Percentiles rank a stretch among this genome's conserved stretches.
These are phyloP conservation scores for Pseudochromis fuscus DNA, from an alignment of 2,797 vertebrate species.

Conservation along the genomic window DNA sequence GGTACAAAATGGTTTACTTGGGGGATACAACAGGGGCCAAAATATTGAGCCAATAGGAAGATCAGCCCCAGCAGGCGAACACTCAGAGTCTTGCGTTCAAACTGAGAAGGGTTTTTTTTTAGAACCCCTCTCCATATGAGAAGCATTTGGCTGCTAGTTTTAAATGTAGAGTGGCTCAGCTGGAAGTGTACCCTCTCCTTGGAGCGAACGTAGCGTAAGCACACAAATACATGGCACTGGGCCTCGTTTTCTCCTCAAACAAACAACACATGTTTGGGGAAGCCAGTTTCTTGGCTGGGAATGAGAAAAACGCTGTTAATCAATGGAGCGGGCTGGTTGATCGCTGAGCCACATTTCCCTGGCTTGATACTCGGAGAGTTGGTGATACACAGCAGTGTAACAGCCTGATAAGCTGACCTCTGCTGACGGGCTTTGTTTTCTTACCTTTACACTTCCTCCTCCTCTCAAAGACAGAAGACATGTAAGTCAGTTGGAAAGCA, in stretches of 20 bases:
- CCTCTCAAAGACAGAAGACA: background rate
- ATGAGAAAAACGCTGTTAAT: conserved; percentile 70
- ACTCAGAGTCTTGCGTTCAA: conserved; percentile 58
- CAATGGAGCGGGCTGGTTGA: conserved; percentile 69
- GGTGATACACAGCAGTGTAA: conserved; percentile 61
- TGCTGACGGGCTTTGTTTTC: conserved; percentile 59
- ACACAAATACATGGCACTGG: conserved; percentile 64
- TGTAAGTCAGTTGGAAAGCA: background rate
- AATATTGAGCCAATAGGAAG: conserved; percentile 66
- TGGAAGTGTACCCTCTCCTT: conserved; percentile 65
- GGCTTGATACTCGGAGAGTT: conserved; percentile 53
- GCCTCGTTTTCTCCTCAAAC: conserved; percentile 61
- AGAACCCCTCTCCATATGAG: conserved; percentile 62
- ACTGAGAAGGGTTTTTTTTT: conserved; percentile 50
- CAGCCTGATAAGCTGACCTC: conserved; percentile 65
- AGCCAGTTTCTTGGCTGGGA: conserved; percentile 55
- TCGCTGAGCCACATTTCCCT: conserved; percentile 61
- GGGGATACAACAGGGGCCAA: conserved; percentile 67
- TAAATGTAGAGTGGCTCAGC: conserved; percentile 76
- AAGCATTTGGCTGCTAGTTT: conserved; percentile 71
- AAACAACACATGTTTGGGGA: conserved; percentile 63
- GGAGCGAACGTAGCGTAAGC: conserved; percentile 47
- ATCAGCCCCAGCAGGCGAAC: conserved; percentile 64
- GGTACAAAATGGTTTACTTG: conserved; percentile 67
- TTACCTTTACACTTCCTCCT: conserved; percentile 34